Percentiles rank a stretch among this genome's conserved stretches.
Evolutionary conservation across 2,888 invertebrate species (phyloP).

Genomic region (Tiliacea citrago): DNA sequence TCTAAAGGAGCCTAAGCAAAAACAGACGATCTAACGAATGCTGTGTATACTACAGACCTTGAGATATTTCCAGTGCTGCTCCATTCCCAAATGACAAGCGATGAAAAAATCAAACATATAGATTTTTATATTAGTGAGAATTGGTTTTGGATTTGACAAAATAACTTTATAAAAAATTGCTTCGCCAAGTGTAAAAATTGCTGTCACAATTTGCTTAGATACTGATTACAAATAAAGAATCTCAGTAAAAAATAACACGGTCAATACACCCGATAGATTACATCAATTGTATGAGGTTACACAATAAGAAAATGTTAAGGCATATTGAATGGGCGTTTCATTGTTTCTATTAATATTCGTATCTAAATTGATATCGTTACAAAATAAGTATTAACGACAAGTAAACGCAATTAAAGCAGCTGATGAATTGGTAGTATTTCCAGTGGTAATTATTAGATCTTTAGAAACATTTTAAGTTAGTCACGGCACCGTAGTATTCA

Average conservation of each 20-base stretch:
- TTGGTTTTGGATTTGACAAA: constrained; percentile 44
- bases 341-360: constrained; percentile 49
- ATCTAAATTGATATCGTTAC: constrained; percentile 51
- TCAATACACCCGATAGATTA: constrained; percentile 49
- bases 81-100: constrained; percentile 84
- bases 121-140: constrained; percentile 62
- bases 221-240: constrained; percentile 1
- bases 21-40: constrained; percentile 47
- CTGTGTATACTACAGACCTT: constrained; percentile 92
- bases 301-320: constrained; percentile 46
- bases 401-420: neutral
- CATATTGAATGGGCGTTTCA: constrained; percentile 47
- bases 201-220: constrained; percentile 66
- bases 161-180: constrained; percentile 43
- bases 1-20: constrained; percentile 51
- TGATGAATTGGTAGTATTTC: neutral
- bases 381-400: constrained; percentile 19
- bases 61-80: constrained; percentile 95
- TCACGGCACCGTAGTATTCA: neutral
- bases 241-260: constrained; percentile 38
- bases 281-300: constrained; percentile 48
- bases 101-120: constrained; percentile 77
- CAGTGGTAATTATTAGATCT: neutral
- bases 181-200: constrained; percentile 43
- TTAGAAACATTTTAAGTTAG: neutral